Conservation (phyloP, 2,797 vertebrate species). For the Salarias fasciatus region DNA sequence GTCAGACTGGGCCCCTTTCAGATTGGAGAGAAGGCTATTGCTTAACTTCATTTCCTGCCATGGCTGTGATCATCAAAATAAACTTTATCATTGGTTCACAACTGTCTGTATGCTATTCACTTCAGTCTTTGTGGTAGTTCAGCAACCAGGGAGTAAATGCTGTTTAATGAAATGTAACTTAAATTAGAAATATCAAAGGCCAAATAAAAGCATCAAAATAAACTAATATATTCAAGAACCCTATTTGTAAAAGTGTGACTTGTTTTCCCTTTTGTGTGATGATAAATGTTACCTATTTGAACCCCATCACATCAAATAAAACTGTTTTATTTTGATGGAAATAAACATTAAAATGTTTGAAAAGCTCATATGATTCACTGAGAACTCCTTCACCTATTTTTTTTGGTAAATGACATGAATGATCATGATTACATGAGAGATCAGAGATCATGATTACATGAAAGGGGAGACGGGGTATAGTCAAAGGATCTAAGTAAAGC, state of each 20-base stretch:
- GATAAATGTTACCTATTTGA: conserved; percentile 13
- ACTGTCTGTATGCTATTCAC: conserved; percentile 37
- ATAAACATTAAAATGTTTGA: conserved; percentile 47
- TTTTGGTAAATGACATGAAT: too few species aligned
- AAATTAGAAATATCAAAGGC: conserved; percentile 3
- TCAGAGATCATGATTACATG: too few species aligned
- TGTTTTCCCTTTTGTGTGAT: conserved; percentile 16
- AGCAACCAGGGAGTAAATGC: conserved; percentile 2
- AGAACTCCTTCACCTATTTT: not conserved
- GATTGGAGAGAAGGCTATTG: conserved; percentile 29
- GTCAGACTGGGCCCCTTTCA: conserved; percentile 64
- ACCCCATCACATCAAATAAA: conserved; percentile 8
- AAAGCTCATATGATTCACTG: conserved; percentile 28
- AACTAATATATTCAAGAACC: not conserved
- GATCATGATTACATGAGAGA: too few species aligned
- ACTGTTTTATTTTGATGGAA: conserved; percentile 31
- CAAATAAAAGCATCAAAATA: not conserved
- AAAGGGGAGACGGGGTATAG: too few species aligned
- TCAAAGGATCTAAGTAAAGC: too few species aligned
- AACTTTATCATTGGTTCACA: conserved; percentile 53
- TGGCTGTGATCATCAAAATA: conserved; percentile 51
- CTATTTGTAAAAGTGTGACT: conserved; percentile 3
- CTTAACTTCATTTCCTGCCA: conserved; percentile 38
- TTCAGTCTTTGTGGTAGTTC: conserved; percentile 15
- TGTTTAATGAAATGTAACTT: not conserved